A percentile compares a stretch with the other conserved stretches of the same genome.
Conservation (phyloP, 2,797 vertebrate species). For the Pseudochromis fuscus region DNA sequence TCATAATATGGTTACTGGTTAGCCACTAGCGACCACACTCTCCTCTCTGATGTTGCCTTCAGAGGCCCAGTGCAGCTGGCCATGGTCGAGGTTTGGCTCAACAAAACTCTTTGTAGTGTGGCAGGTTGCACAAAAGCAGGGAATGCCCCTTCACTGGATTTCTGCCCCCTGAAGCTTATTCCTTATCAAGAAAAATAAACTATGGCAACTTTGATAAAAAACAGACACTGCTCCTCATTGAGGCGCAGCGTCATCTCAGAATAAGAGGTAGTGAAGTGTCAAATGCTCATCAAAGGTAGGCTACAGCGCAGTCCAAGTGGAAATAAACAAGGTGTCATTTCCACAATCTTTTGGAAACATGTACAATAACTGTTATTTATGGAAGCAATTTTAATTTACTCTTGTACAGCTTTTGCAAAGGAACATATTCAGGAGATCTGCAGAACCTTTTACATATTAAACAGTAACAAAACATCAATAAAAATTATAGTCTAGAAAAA, state of each 20-base stretch:
- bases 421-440: background rate
- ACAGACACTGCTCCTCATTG: slow-evolving; percentile 8
- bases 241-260: background rate
- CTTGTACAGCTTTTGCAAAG: background rate
- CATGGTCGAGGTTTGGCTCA: slow-evolving; percentile 75
- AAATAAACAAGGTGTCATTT: background rate
- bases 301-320: background rate
- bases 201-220: slow-evolving; percentile 10
- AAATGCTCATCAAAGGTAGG: slow-evolving; percentile 1
- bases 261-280: background rate
- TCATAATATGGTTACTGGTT: slow-evolving; percentile 87
- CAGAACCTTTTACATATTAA: background rate
- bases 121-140: slow-evolving; percentile 77
- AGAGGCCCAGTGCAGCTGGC: slow-evolving; percentile 82
- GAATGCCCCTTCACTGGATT: slow-evolving; percentile 71
- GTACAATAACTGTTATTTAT: background rate
- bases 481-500: background rate
- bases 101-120: slow-evolving; percentile 80
- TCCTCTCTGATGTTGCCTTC: slow-evolving; percentile 88
- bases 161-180: slow-evolving; percentile 24
- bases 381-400: background rate
- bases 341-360: background rate
- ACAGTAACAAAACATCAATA: background rate
- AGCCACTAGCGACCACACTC: slow-evolving; percentile 84
- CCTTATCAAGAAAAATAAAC: slow-evolving; percentile 54